Evolutionary conservation across 2,113 vertebrate genomes (phyloP), one percentile per base, ranked within the genome.

Genomic region (Hemibagrus wyckioides): DNA sequence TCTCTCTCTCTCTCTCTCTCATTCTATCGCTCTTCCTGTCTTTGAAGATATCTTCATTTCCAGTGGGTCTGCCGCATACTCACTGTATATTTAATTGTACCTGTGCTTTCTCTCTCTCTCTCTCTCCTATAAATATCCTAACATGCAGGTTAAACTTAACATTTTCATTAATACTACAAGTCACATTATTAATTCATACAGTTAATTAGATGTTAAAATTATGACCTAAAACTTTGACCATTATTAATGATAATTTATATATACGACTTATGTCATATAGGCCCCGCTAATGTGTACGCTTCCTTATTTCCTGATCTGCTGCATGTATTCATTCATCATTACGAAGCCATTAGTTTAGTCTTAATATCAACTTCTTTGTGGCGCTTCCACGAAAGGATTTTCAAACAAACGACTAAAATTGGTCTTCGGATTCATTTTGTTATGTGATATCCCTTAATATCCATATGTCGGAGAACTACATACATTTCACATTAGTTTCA

Each of bases 1-100:
- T 85, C 82, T 73, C 69, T 84, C 86, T 80, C 59, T 80, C 48
- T 83, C 83, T 90, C 84, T 92, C 91, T 90, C 84, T 89, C n/a
- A n/a, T n/a, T n/a, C 44, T 4, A 48, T 85, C 73, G 56, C 61
- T 84, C 52, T 59, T 36, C 39, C 15, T 82, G 39, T 48, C 54
- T 75, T 75, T 82, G 67, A 82, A 73, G 54, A 87, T 75, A 87
- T 75, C 80, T 87, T 82, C 39, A 82, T 67, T 82, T 86, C 30
- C 61, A 65, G 44, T 17, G 2, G 61, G 81, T 82, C 28, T 57
- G 50, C 67, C 33, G 5, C 28, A 48, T 36, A 61, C 39, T 57
- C 71, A 63, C 61, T 56, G 36, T 80, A 80, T 69, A 33, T 52
- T 76, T 77, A 56, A 76, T 76, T 65, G 30, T 75, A 85, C 56